phyloP scores from a whole-genome alignment of 2,888 invertebrate species.

The Mactromeris polynyma region DNA sequence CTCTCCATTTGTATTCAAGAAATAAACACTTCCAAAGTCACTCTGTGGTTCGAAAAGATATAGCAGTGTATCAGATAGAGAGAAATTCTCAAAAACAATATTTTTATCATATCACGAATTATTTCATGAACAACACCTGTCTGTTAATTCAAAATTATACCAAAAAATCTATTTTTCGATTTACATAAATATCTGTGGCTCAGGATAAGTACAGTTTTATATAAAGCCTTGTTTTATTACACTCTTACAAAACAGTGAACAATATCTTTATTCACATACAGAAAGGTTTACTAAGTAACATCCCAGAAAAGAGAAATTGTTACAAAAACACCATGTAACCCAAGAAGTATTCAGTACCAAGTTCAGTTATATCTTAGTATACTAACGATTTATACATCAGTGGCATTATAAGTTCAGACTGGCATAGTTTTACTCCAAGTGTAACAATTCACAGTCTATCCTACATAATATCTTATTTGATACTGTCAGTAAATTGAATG shows the following conservation, averaged over 20 bases:
- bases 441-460: no score
- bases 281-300: background rate
- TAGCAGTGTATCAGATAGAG: background rate
- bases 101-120: background rate
- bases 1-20: slow-evolving; percentile 10
- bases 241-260: background rate
- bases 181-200: no score
- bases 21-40: background rate
- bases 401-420: no score
- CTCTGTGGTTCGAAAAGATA: background rate
- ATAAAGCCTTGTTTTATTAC: no score
- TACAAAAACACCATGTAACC: background rate
- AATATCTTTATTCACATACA: background rate
- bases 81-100: background rate
- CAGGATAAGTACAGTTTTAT: no score
- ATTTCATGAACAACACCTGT: slow-evolving; percentile 11
- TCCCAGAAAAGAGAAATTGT: background rate
- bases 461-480: no score
- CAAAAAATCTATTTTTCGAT: background rate
- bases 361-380: no score
- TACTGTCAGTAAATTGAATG: no score
- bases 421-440: no score
- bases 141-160: background rate
- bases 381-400: no score
- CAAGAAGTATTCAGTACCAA: no score